Evolutionary conservation across 2,113 vertebrate genomes (phyloP).

Genomic region (Oncorhynchus gorbuscha): DNA sequence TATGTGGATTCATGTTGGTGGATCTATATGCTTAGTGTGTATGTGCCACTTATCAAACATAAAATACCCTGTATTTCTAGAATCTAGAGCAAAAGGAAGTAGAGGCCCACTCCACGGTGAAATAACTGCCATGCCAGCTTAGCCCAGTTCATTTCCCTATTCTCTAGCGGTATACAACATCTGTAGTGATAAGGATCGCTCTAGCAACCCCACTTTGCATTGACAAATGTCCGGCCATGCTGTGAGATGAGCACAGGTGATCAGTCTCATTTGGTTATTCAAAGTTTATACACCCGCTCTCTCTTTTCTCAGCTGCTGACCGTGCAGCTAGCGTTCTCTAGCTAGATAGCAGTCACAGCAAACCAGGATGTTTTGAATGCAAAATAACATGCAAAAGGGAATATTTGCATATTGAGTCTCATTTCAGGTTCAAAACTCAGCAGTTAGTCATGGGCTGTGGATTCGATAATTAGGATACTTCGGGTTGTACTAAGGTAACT

Average conservation of each 20-base stretch:
- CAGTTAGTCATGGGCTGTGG: neutral
- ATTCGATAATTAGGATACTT: neutral
- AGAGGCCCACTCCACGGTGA: slow-evolving; percentile 1
- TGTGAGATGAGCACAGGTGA: slow-evolving; percentile 51
- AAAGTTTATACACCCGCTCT: slow-evolving; percentile 58
- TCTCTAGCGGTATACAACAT: slow-evolving; percentile 43
- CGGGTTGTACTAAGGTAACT: neutral
- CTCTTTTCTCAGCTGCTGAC: slow-evolving; percentile 30
- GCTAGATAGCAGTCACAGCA: slow-evolving; percentile 21
- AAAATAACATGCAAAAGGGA: slow-evolving; percentile 73
- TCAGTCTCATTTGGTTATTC: slow-evolving; percentile 73
- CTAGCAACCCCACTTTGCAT: slow-evolving; percentile 69
- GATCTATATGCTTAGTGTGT: no score
- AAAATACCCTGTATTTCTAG: no score
- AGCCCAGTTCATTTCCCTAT: slow-evolving; percentile 65
- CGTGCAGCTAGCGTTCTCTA: slow-evolving; percentile 18
- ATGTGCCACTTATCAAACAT: no score
- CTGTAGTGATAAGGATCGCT: slow-evolving; percentile 57
- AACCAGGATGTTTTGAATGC: slow-evolving; percentile 67
- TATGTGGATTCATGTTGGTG: no score
- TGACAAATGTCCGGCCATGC: slow-evolving; percentile 27
- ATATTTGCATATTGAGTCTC: slow-evolving; percentile 70
- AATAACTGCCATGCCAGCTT: slow-evolving; percentile 63
- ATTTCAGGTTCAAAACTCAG: neutral
- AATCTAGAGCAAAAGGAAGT: slow-evolving; percentile 63